Base-by-base conservation (phyloP, 2,888 invertebrate species). In the Peribatodes rhomboidaria region DNA sequence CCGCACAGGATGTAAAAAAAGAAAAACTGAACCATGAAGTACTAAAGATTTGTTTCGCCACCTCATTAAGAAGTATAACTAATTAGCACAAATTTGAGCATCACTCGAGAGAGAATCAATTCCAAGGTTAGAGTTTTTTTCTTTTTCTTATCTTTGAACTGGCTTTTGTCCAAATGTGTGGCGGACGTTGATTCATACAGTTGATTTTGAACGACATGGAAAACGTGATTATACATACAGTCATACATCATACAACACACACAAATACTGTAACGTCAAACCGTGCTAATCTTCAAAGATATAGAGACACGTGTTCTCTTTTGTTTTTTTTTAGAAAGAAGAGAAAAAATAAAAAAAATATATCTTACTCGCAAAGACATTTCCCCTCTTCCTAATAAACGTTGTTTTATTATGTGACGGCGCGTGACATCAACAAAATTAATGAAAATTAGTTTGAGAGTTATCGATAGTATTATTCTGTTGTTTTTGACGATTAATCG, bases 131-230 rank as follows among this genome's bases (percentile, higher is more conserved):
- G 42, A 14, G 47, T 50, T 49, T 64, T 67, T 67, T 50, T 49
- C 62, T 67, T 67, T 66, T 68, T 74, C 69, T 78, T 80, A 82
- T 80, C 76, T 76, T 77, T 72, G n/a, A 65, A 60, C 76, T 89
- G 89, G 89, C 86, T 65, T 54, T 27, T 39, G 61, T 81, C 89
- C 89, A 89, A 82, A 76, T 74, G 77, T 77, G 75, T 76, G 71
- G 73, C 77, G 77, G 79, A 75, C 84, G 83, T 83, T 87, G 87
- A 88, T 86, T 87, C 86, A 86, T 78, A 67, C 69, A 59, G 59
- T 27, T 44, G 69, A 70, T 71, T 70, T 75, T 68, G 66, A 72
- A 66, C 66, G 68, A 69, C 73, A 71, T 55, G 16, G 33, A 50
- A 59, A 41, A 27, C 18, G 56, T 54, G 11, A 33, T 49, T 39